Base-by-base conservation (phyloP, 2,888 invertebrate species). In the Liodrosophila aerea region DNA sequence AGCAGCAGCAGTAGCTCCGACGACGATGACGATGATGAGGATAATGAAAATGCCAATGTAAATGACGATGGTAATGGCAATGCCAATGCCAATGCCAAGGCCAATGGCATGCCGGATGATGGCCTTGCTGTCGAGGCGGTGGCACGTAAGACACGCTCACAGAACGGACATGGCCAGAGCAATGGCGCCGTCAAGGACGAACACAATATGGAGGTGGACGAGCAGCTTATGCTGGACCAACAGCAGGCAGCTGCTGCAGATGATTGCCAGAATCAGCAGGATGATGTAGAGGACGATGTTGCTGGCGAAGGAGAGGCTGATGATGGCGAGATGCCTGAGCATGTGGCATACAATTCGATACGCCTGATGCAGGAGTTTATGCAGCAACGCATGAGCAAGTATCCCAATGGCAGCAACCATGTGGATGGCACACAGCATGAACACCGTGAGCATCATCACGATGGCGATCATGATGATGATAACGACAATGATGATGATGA, bases 341-440 rank as follows among this genome's bases (percentile, higher is more conserved):
- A 73, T 7, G 33, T 86, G 41, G 85, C 87, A 57, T 80, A 87
- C 40, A 84, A 87, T 34, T 88, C 89, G 1, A 85, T 89, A 43
- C 88, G 89, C 5, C 45, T 88, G 52, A 89, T 89, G 89, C 89
- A 88, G 63, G 89, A 89, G 39, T 87, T 88, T 30, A 85, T 89
- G 87, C 89, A 89, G 31, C 89, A 89, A 5, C 88, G 88, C 45
- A 75, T 88, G 67, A 89, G 82, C 50, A 76, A 88, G 73, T 72
- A 65, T 11, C 80, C 77, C 30, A 86, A 86, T 64, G 85, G 82
- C 15, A 46, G 41, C n/a, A 39, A 18, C 13, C 49, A 56, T 5
- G 27, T 2, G 1, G 13, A 43, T 18, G 5, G 5, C n/a, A n/a
- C n/a, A n/a, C n/a, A n/a, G 33, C 9, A 13, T 18, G 2, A 11